These are phyloP conservation scores for Schizotus pectinicornis DNA, from an alignment of 2,888 invertebrate species.

Conservation along the genomic window DNA sequence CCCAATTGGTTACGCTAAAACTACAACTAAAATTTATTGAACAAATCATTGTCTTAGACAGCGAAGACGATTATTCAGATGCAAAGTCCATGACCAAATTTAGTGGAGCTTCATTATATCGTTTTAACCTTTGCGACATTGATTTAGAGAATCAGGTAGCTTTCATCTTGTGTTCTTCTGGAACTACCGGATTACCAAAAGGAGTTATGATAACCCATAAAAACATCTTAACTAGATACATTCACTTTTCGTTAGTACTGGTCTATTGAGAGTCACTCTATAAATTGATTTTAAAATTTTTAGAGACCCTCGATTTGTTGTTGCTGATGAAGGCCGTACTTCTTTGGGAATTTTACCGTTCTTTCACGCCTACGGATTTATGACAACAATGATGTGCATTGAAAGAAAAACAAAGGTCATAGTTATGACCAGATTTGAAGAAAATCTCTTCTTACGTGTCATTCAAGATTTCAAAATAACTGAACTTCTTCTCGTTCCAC, in stretches of 20 bases:
- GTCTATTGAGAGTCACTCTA: background rate
- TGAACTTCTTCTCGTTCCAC: conserved; percentile 76
- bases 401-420: conserved; percentile 34
- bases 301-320: conserved; percentile 27
- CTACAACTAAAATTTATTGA: conserved; percentile 49
- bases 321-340: background rate
- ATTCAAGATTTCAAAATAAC: conserved; percentile 74
- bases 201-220: conserved; percentile 69
- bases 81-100: conserved; percentile 24
- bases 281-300: conserved; percentile 2
- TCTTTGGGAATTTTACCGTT: conserved; percentile 42
- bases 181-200: conserved; percentile 73
- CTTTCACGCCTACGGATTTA: conserved; percentile 44
- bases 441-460: conserved; percentile 68
- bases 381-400: conserved; percentile 34
- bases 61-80: conserved; percentile 6
- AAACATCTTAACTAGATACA: conserved; percentile 51
- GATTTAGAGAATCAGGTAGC: conserved; percentile 38
- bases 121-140: conserved; percentile 11
- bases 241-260: conserved; percentile 19
- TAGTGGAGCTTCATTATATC: conserved; percentile 3
- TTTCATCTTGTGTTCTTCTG: conserved; percentile 67
- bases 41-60: conserved; percentile 64
- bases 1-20: conserved; percentile 63
- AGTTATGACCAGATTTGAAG: conserved; percentile 43